phyloP scores from a whole-genome alignment of 1,140 invertebrate genomes.

The Bilobella aurantiaca region DNA sequence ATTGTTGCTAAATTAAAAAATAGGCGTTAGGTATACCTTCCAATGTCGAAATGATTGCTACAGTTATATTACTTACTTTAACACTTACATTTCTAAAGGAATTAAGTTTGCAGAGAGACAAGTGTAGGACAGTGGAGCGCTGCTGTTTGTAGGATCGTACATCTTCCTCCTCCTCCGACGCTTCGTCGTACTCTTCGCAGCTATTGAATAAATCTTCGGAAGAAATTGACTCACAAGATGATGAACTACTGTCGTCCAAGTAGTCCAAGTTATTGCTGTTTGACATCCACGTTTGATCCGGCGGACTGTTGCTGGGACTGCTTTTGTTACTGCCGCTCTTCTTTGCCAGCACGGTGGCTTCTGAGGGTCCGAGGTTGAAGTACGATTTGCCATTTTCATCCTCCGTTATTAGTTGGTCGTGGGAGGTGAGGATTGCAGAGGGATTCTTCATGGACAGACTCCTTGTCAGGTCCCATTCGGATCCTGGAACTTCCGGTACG shows the following conservation, averaged over 20 bases:
- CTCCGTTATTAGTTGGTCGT: constrained; percentile 32
- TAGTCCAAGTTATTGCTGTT: constrained; percentile 36
- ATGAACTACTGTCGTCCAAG: constrained; percentile 20
- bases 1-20: constrained; percentile 51
- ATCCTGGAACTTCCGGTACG: not conserved
- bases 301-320: constrained; percentile 22
- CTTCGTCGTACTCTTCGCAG: constrained; percentile 34
- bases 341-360: constrained; percentile 39
- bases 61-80: not conserved
- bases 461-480: not conserved
- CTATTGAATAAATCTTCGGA: constrained; percentile 36
- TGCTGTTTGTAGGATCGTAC: constrained; percentile 64
- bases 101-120: constrained; percentile 84
- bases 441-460: not conserved
- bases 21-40: no score
- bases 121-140: constrained; percentile 75
- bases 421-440: not conserved
- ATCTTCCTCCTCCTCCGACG: constrained; percentile 35
- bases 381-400: constrained; percentile 85
- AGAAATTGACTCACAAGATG: constrained; percentile 36
- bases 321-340: constrained; percentile 35
- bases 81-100: constrained; percentile 32
- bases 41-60: not conserved
- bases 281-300: constrained; percentile 52
- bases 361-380: constrained; percentile 65